Conservation (phyloP, 1,140 invertebrate species). For the Druon quercuslanigerum region DNA sequence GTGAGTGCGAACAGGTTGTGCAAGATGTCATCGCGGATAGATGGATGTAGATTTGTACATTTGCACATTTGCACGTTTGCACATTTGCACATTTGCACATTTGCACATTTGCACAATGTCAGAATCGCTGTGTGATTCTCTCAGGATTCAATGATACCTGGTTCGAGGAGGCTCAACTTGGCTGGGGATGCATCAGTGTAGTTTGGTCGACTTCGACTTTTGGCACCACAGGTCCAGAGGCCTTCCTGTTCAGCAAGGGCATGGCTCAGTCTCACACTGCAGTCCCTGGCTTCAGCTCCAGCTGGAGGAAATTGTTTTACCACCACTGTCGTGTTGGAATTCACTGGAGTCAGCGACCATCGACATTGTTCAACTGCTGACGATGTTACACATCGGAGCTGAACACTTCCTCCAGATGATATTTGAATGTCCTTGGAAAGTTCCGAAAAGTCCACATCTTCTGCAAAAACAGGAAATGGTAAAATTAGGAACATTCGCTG, state of each 20-base stretch:
- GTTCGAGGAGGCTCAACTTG: conserved; percentile 72
- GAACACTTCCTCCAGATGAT: conserved; percentile 66
- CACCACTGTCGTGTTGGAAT: conserved; percentile 70
- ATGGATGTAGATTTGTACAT: background rate
- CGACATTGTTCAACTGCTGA: conserved; percentile 70
- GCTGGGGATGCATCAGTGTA: conserved; percentile 71
- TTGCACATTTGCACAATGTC: conserved; percentile 1
- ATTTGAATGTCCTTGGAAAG: conserved; percentile 72
- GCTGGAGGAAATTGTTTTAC: conserved; percentile 70
- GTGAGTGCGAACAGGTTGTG: conserved; percentile 24
- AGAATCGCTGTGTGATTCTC: conserved; percentile 32
- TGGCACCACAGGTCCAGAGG: conserved; percentile 35
- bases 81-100: background rate
- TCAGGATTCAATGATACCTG: conserved; percentile 70
- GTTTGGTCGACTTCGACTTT: conserved; percentile 59
- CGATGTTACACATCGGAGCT: conserved; percentile 67
- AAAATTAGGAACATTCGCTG: background rate
- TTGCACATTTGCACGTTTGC: background rate
- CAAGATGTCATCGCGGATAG: background rate
- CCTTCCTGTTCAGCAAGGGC: conserved; percentile 63
- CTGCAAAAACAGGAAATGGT: conserved; percentile 49
- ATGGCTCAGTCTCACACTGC: conserved; percentile 68
- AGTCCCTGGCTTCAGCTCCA: conserved; percentile 68
- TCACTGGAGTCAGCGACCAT: conserved; percentile 70
- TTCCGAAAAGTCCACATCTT: conserved; percentile 70